Evolutionary conservation across 2,888 invertebrate species (phyloP).

Genomic region (Lissonota sp.): DNA sequence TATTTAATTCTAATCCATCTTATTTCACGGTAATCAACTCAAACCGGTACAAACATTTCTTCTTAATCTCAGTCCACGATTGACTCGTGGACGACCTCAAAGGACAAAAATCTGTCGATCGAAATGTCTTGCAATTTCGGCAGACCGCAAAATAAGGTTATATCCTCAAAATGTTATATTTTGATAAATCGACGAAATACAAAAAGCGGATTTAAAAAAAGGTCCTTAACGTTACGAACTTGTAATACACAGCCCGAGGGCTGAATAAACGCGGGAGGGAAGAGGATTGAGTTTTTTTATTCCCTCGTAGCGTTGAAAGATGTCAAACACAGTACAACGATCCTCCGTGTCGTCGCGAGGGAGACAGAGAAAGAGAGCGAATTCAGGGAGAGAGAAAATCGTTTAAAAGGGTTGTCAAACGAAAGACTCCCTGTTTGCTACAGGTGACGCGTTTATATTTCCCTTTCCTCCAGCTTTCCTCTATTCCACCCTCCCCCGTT

Average conservation of each 20-base stretch:
- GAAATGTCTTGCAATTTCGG: no score
- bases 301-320: slow-evolving; percentile 61
- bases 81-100: no score
- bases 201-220: no score
- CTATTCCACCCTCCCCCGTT: neutral
- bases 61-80: no score
- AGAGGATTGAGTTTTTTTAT: slow-evolving; percentile 20
- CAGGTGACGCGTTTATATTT: slow-evolving; percentile 56
- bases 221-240: neutral
- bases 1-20: no score
- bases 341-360: slow-evolving; percentile 43
- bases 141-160: no score
- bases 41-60: no score
- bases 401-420: slow-evolving; percentile 66
- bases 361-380: slow-evolving; percentile 18
- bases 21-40: no score
- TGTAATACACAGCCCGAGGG: slow-evolving; percentile 19
- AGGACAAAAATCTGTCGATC: no score
- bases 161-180: no score
- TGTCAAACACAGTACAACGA: slow-evolving; percentile 63
- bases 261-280: slow-evolving; percentile 36
- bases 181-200: no score
- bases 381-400: slow-evolving; percentile 59
- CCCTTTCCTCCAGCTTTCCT: slow-evolving; percentile 9
- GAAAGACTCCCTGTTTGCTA: slow-evolving; percentile 61